These are phyloP conservation scores for Odontesthes bonariensis DNA, from an alignment of 2,113 vertebrate species.

Conservation along the genomic window DNA sequence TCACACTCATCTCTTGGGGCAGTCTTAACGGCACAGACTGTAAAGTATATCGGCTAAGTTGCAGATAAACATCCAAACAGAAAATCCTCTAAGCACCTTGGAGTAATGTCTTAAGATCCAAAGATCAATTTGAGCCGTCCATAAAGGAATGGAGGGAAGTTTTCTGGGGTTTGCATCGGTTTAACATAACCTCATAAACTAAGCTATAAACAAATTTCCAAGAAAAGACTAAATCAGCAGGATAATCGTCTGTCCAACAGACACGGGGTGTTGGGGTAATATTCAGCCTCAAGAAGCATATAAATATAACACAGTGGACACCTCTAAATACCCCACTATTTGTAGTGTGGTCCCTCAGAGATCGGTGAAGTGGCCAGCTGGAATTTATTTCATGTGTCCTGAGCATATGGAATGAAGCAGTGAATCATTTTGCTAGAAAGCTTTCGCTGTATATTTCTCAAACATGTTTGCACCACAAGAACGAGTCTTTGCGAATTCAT, in stretches of 20 bases:
- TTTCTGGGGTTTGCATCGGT: not conserved
- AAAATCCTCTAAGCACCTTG: not conserved
- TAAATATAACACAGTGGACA: not conserved
- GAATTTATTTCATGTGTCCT: constrained; percentile 28
- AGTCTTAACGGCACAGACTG: constrained; percentile 11
- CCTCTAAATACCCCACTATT: not conserved
- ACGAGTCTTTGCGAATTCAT: not conserved
- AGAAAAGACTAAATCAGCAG: constrained; percentile 4
- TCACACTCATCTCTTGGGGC: constrained; percentile 5
- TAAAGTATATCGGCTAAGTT: constrained; percentile 9
- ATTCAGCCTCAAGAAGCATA: constrained; percentile 40
- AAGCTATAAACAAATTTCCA: not conserved
- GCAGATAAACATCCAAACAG: constrained; percentile 11
- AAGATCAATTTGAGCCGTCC: not conserved
- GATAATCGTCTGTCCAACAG: constrained; percentile 3
- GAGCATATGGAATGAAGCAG: constrained; percentile 20
- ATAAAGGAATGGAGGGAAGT: not conserved
- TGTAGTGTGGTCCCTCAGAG: constrained; percentile 7
- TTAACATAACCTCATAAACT: not conserved
- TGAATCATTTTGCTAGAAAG: constrained; percentile 10
- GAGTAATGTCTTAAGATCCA: constrained; percentile 1
- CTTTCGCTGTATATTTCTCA: constrained; percentile 12
- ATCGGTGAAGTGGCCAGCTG: not conserved
- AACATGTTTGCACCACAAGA: not conserved
- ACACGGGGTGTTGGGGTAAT: constrained; percentile 20